phyloP scores from a whole-genome alignment of 53 echinoderm and acorn worm genomes.

The Henricia sp. region DNA sequence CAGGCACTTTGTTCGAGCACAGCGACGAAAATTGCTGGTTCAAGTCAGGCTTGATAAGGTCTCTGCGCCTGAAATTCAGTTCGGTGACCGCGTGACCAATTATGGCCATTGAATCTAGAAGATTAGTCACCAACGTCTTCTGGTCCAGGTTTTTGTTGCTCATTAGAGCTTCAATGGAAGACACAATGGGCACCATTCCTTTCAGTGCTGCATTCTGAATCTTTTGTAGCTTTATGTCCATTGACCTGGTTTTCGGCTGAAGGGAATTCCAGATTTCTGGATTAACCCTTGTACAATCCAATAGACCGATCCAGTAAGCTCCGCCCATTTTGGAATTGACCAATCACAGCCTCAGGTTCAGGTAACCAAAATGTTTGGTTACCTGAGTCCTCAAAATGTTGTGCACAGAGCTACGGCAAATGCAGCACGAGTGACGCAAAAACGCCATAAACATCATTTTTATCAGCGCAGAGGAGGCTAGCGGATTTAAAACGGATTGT shows the following conservation, averaged over 20 bases:
- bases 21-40: slow-evolving; percentile 6
- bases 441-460: too few species aligned
- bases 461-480: too few species aligned
- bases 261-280: slow-evolving; percentile 6
- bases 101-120: slow-evolving; percentile 6
- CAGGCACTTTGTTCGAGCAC: slow-evolving; percentile 6
- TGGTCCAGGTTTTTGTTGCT: neutral
- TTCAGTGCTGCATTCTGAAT: neutral
- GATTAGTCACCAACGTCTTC: neutral
- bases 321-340: too few species aligned
- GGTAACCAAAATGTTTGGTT: too few species aligned
- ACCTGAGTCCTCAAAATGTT: too few species aligned
- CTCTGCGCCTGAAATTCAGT: slow-evolving; percentile 6
- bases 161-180: slow-evolving; percentile 10
- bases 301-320: too few species aligned
- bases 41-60: slow-evolving; percentile 5
- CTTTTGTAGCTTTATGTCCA: slow-evolving; percentile 13
- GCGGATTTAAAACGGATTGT: too few species aligned
- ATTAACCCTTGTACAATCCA: slow-evolving; percentile 1
- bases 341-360: too few species aligned
- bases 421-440: too few species aligned
- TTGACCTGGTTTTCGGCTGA: slow-evolving; percentile 14
- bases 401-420: too few species aligned
- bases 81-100: neutral
- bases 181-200: slow-evolving; percentile 6